phyloP scores from a whole-genome alignment of 1,140 invertebrate species.

The Pachypeltis micranthus region DNA sequence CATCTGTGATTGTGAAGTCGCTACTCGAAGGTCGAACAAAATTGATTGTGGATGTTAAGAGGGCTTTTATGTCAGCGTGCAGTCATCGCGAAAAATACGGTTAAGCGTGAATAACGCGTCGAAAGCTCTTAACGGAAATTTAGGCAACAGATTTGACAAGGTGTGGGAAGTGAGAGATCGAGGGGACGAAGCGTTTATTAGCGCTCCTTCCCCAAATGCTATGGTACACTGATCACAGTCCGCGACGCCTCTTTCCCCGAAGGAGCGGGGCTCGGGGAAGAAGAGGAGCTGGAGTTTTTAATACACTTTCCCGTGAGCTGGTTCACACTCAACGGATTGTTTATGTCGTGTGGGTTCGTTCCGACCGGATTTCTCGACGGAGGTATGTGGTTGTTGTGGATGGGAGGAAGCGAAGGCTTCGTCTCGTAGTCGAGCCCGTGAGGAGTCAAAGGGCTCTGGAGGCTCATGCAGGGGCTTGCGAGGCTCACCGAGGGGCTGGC shows the following conservation, averaged over 20 bases:
- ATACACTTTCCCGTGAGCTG: constrained; percentile 66
- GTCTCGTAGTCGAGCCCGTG: constrained; percentile 35
- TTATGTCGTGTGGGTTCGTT: constrained; percentile 78
- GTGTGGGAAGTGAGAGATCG: neutral
- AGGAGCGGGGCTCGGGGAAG: constrained; percentile 3
- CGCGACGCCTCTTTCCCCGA: constrained; percentile 24
- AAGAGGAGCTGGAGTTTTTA: constrained; percentile 33
- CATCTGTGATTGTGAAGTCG: too few species aligned
- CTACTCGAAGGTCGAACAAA: too few species aligned
- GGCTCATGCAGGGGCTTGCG: constrained; percentile 42
- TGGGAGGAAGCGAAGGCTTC: constrained; percentile 29
- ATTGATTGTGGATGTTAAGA: too few species aligned
- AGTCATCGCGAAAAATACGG: too few species aligned
- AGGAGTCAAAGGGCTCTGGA: constrained; percentile 42
- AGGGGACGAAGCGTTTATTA: constrained; percentile 8
- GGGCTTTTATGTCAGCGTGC: too few species aligned
- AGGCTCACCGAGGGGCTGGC: constrained; percentile 52
- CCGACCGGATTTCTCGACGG: constrained; percentile 61
- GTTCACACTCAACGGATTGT: constrained; percentile 80
- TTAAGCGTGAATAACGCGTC: too few species aligned
- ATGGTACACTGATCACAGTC: constrained; percentile 30
- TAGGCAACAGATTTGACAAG: too few species aligned
- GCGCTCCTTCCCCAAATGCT: constrained; percentile 25
- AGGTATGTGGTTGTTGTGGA: constrained; percentile 26
- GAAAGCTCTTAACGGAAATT: too few species aligned